Base-by-base conservation (phyloP, 1,140 invertebrate species). In the Parapsyche elsis region DNA sequence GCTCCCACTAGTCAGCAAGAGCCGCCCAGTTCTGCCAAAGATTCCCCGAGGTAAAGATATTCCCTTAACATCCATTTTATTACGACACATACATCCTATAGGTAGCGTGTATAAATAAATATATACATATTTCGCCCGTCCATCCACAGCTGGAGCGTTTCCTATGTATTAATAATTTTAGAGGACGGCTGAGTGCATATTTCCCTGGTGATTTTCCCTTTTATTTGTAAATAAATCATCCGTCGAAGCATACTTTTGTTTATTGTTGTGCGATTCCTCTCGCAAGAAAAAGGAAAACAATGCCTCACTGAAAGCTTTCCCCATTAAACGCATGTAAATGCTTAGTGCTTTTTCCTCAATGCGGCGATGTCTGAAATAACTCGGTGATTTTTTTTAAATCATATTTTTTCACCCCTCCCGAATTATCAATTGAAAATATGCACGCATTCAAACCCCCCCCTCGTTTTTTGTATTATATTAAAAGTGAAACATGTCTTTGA, bases 41-140 rank as follows among this genome's bases (percentile, higher is more conserved):
- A 82, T 45, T 80, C 79, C 46, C 79, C 79, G 71, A 82, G 81
- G 81, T 82, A 82, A 79, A 71, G 19, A 53, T 26, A 45, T 71
- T 71, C 30, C 26, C 19, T 71, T 71, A 16, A 44, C 23, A 44
- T 71, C 70, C 70, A 38, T 38, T 30, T 30, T 30, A 14, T 67
- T 12, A 12, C 49, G 16, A 53, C 16, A 10, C 16, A 12, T 53
- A 53, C n/a, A n/a, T n/a, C n/a, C 7, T 53, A 53, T 53, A 53
- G 2, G 49, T 53, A 53, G 49, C 49, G 12, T 53, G 2, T 53
- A 12, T 53, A 53, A 5, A 5, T 53, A 14, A 14, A 53, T 53
- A 53, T 1, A 71, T 38, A 71, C 26, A 71, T 53, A 53, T 14
- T 14, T 53, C 49, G 16, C 26, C 16, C n/a, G 57, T 61, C 71